Evolutionary conservation across 2,113 vertebrate species (phyloP).

Genomic region (Xiphorhynchus elegans): DNA sequence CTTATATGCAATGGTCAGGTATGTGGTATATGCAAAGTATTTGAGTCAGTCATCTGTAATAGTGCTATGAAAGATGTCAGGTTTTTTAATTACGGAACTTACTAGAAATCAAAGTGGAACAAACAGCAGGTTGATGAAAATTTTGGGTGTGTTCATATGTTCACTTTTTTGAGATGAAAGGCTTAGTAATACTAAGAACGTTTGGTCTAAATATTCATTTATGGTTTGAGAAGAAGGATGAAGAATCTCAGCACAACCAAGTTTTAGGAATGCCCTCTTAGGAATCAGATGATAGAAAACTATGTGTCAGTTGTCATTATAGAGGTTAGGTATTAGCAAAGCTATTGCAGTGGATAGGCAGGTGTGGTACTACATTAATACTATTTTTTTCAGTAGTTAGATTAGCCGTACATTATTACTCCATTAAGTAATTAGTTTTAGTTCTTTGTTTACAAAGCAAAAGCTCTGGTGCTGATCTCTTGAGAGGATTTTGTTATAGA

Average conservation of each 20-base stretch:
- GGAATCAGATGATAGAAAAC: background rate
- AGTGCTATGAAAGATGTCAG: background rate
- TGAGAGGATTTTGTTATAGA: background rate
- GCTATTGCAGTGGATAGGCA: background rate
- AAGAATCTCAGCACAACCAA: background rate
- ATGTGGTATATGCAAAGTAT: background rate
- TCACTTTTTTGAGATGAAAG: background rate
- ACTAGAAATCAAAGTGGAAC: background rate
- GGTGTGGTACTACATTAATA: background rate
- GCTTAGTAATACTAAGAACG: background rate
- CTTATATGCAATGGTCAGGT: background rate
- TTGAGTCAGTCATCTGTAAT: background rate
- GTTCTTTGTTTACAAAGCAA: background rate
- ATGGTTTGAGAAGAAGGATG: background rate
- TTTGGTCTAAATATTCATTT: background rate
- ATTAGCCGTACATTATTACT: background rate
- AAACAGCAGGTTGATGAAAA: background rate
- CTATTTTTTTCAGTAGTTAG: background rate
- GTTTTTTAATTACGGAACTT: background rate
- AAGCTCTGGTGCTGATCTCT: background rate
- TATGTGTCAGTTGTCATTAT: background rate
- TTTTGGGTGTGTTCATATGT: background rate
- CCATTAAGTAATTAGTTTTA: background rate
- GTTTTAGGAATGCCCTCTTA: background rate
- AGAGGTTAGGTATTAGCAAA: background rate